These are phyloP conservation scores for Leuciscus waleckii DNA, from an alignment of 2,797 vertebrate genomes.

Conservation along the genomic window DNA sequence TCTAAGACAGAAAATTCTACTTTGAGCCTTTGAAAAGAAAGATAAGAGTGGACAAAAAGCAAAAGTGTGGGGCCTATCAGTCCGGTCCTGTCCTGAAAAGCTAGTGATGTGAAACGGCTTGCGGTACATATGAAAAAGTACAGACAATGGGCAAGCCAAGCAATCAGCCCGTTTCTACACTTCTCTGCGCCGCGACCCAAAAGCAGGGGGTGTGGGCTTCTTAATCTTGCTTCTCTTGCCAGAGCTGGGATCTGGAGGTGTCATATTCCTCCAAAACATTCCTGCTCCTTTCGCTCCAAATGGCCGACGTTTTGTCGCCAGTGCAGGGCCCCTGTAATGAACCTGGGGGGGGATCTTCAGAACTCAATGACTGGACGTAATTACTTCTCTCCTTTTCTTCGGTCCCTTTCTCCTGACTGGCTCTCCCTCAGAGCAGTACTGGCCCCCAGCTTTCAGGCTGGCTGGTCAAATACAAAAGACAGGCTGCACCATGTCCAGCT, in stretches of 20 bases:
- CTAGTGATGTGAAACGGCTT: constrained; percentile 57
- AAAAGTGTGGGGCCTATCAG: constrained; percentile 43
- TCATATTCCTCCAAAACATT: constrained; percentile 74
- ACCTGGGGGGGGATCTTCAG: constrained; percentile 71
- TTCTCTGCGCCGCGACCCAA: constrained; percentile 28
- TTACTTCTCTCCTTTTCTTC: constrained; percentile 86
- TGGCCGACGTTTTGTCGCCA: constrained; percentile 80
- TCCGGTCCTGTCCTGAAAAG: constrained; percentile 58
- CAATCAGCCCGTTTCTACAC: constrained; percentile 51
- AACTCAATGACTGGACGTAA: constrained; percentile 89
- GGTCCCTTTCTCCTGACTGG: constrained; percentile 55
- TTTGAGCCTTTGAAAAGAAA: constrained; percentile 7
- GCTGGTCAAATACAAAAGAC: constrained; percentile 92
- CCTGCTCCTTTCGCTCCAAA: constrained; percentile 82
- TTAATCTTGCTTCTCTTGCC: constrained; percentile 61
- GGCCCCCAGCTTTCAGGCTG: constrained; percentile 88
- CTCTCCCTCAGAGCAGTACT: constrained; percentile 78
- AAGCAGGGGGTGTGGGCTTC: constrained; percentile 44
- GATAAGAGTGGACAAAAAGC: constrained; percentile 5
- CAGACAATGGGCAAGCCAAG: constrained; percentile 60
- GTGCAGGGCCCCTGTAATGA: constrained; percentile 80
- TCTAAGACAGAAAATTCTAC: neutral
- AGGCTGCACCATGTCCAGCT: constrained; percentile 87
- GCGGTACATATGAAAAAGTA: constrained; percentile 53
- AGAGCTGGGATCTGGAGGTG: constrained; percentile 60